Evolutionary conservation across 2,888 invertebrate genomes (phyloP).

Genomic region (Drosophila testacea): DNA sequence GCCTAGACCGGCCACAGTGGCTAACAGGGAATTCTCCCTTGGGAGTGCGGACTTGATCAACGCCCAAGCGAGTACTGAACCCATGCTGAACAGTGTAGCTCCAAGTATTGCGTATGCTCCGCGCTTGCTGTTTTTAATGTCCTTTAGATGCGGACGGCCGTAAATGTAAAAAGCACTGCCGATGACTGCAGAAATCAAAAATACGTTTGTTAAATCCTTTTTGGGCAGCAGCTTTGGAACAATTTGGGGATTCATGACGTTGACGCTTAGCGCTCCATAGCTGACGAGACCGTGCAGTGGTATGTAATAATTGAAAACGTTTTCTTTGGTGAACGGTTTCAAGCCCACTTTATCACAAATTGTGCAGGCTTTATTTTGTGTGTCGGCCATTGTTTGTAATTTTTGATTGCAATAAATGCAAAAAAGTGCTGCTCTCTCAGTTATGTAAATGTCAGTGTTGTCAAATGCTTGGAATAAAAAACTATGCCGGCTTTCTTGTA

Average conservation of each 20-base stretch:
- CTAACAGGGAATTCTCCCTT: slow-evolving; percentile 76
- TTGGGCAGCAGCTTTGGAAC: slow-evolving; percentile 88
- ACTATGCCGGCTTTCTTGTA: slow-evolving; percentile 38
- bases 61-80: slow-evolving; percentile 95
- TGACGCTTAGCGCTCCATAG: slow-evolving; percentile 92
- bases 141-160: slow-evolving; percentile 91
- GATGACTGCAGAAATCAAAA: slow-evolving; percentile 92
- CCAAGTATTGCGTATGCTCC: slow-evolving; percentile 89
- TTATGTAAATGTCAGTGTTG: slow-evolving; percentile 73
- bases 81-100: slow-evolving; percentile 93
- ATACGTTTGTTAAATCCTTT: slow-evolving; percentile 91
- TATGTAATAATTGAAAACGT: slow-evolving; percentile 90
- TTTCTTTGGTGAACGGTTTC: slow-evolving; percentile 90
- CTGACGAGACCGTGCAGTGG: slow-evolving; percentile 91
- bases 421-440: slow-evolving; percentile 49
- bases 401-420: slow-evolving; percentile 49
- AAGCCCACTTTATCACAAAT: slow-evolving; percentile 85
- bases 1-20: slow-evolving; percentile 82
- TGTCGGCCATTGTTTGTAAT: slow-evolving; percentile 71
- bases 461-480: slow-evolving; percentile 16
- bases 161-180: slow-evolving; percentile 94
- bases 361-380: slow-evolving; percentile 73
- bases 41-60: slow-evolving; percentile 91
- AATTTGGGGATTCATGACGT: slow-evolving; percentile 93
- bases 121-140: slow-evolving; percentile 87